Conservation (phyloP, 1,140 invertebrate species). For the Hycleus phaleratus region DNA sequence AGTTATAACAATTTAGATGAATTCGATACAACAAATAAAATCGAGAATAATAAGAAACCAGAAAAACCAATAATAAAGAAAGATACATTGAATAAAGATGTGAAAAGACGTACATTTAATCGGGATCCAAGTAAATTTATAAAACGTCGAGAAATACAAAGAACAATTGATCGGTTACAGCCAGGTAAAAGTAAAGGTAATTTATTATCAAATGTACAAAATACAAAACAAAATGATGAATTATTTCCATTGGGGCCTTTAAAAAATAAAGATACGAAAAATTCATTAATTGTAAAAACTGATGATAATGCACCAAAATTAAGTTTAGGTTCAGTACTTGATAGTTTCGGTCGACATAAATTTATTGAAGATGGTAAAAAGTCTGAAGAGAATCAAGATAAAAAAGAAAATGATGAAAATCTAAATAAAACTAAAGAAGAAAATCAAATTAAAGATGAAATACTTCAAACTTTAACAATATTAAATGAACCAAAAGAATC, state of each 20-base stretch:
- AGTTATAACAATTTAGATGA: conserved; percentile 46
- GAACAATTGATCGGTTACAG: conserved; percentile 73
- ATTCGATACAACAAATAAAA: conserved; percentile 39
- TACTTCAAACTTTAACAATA: conserved; percentile 16
- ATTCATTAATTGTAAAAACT: conserved; percentile 46
- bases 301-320: conserved; percentile 64
- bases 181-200: conserved; percentile 80
- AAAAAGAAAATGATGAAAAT: conserved; percentile 29
- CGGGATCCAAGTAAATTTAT: conserved; percentile 41
- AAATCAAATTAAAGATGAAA: conserved; percentile 8
- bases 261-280: conserved; percentile 49
- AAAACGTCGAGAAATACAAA: conserved; percentile 63
- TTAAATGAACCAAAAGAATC: conserved; percentile 2
- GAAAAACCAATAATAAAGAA: conserved; percentile 33
- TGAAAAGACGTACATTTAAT: conserved; percentile 34
- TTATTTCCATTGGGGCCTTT: conserved; percentile 38
- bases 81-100: conserved; percentile 27
- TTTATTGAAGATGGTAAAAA: conserved; percentile 47
- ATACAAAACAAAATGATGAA: conserved; percentile 47
- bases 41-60: conserved; percentile 41
- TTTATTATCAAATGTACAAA: conserved; percentile 53
- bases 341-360: conserved; percentile 54
- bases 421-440: conserved; percentile 19
- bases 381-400: conserved; percentile 40
- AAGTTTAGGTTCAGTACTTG: conserved; percentile 71